phyloP scores from a whole-genome alignment of 2,797 vertebrate genomes.

The Etheostoma perlongum region DNA sequence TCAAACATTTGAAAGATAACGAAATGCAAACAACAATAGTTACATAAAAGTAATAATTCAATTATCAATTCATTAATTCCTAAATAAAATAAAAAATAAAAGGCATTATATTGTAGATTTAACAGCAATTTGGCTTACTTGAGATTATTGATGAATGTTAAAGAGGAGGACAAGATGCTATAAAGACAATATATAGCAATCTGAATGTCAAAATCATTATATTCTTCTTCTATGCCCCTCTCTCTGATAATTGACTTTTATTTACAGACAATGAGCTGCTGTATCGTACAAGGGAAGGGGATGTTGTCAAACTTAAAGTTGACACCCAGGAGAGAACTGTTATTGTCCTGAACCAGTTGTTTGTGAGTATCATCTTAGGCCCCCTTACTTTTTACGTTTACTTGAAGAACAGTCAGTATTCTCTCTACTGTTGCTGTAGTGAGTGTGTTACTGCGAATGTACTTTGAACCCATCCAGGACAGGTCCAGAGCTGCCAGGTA shows the following conservation, averaged over 20 bases:
- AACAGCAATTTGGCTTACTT: neutral
- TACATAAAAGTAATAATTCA: neutral
- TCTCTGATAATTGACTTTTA: conserved; percentile 10
- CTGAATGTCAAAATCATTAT: neutral
- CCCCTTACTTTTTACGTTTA: neutral
- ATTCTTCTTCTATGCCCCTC: neutral
- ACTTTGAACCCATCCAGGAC: conserved; percentile 80
- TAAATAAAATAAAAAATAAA: too few relatives aligned
- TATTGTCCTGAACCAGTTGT: conserved; percentile 92
- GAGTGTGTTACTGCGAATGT: neutral
- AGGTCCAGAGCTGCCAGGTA: conserved; percentile 90
- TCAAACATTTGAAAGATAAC: neutral
- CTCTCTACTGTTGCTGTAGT: neutral
- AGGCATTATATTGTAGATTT: neutral
- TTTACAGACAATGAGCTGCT: conserved; percentile 91
- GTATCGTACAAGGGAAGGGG: conserved; percentile 89
- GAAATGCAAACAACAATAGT: neutral
- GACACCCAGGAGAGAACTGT: conserved; percentile 83
- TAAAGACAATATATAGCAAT: neutral
- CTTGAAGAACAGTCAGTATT: neutral
- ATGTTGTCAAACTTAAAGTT: conserved; percentile 88
- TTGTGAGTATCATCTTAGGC: conserved; percentile 88
- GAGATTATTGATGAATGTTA: neutral
- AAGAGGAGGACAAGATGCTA: neutral
- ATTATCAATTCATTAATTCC: too few relatives aligned